Evolutionary conservation across 2,797 vertebrate species (phyloP), one percentile per base, ranked within the genome.

Genomic region (Danio kyathit): DNA sequence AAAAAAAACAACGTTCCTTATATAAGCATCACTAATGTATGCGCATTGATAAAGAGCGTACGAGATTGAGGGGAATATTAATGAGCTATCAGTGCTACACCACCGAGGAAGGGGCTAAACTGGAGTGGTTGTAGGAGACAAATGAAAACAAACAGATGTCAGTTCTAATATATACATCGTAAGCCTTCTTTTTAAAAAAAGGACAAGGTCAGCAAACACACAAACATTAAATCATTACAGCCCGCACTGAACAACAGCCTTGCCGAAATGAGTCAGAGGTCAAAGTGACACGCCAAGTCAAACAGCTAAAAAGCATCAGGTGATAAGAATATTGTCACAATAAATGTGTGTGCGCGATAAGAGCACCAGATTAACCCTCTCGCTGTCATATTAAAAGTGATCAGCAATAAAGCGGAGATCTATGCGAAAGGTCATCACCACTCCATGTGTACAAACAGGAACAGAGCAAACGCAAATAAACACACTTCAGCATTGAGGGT

Each of bases 391-490:
- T 8, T 11, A 57, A 19, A 56, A 0, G 16, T 46, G 41, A 74
- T 57, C 16, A 40, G 70, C 61, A 64, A 46, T 46, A 52, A 64
- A 61, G 40, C 10, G 13, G 21, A 65, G 21, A 74, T 57, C 43
- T 65, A 57, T 40, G 51, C 41, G 49, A 80, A 74, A 64, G 56
- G 60, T 76, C 72, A 78, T 51, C 29, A 51, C 17, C 0, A 83
- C 63, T 54, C 61, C 4, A 21, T 75, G 59, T 72, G 61, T 51
- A 76, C 75, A 84, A 82, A 86, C 86, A 82, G 81, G 61, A 81
- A 76, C 69, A 52, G 74, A 52, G 17, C 54, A 38, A 77, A 71
- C 67, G 29, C 71, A 74, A 85, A 86, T 66, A 86, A 87, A 82
- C 81, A 84, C 72, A 76, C 72, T 14, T 80, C 71, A 5, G 84